Conservation (phyloP, 2,113 vertebrate genomes). For the Brachyistius frenatus region DNA sequence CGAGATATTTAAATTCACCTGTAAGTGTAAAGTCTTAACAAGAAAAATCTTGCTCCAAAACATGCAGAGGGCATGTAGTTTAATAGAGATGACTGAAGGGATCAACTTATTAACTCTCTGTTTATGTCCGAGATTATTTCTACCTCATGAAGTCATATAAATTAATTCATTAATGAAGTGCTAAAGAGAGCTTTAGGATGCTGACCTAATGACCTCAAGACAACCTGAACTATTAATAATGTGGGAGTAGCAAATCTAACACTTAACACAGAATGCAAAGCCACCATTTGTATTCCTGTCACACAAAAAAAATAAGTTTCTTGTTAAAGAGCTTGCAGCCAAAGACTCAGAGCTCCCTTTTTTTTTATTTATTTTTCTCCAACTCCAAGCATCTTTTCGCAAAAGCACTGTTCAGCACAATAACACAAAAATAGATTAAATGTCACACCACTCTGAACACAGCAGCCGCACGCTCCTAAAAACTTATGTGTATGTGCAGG, state of each 20-base stretch:
- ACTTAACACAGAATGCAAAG: neutral
- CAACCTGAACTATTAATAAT: neutral
- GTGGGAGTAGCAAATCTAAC: neutral
- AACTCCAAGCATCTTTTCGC: conserved; percentile 2
- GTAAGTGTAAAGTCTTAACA: neutral
- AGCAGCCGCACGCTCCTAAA: neutral
- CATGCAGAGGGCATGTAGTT: neutral
- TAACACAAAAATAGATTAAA: conserved; percentile 34
- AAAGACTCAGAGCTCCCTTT: conserved; percentile 1
- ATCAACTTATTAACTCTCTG: neutral
- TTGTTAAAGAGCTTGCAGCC: conserved; percentile 13
- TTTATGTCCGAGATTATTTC: neutral
- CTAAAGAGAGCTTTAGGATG: conserved; percentile 1
- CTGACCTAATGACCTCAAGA: conserved; percentile 9
- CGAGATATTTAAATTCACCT: neutral
- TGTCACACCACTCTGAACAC: conserved; percentile 21
- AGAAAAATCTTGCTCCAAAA: neutral
- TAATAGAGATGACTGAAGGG: neutral
- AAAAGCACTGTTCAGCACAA: conserved; percentile 22
- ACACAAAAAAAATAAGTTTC: conserved; percentile 1
- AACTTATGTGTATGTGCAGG: neutral
- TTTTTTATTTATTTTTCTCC: neutral
- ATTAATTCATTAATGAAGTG: conserved; percentile 32
- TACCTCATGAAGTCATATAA: conserved; percentile 17
- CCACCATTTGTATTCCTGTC: conserved; percentile 21